These are phyloP conservation scores for Mobula hypostoma DNA, from an alignment of 2,113 vertebrate genomes.

Conservation along the genomic window DNA sequence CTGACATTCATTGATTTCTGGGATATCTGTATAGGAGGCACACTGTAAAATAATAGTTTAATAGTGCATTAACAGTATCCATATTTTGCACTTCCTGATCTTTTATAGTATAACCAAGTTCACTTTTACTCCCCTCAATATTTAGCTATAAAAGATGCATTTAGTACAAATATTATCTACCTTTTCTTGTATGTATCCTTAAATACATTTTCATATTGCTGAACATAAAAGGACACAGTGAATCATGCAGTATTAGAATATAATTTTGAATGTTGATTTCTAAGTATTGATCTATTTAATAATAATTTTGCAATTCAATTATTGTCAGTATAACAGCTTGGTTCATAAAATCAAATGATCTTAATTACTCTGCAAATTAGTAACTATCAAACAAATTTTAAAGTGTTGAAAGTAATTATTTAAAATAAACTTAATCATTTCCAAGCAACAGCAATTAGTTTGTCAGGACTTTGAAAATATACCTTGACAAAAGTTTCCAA, in stretches of 20 bases:
- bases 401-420: not conserved
- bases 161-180: not conserved
- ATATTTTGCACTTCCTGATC: not conserved
- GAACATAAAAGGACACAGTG: not conserved
- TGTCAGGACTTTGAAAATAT: not conserved
- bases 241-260: not conserved
- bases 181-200: not conserved
- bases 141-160: not conserved
- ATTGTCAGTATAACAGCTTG: not conserved
- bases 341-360: not conserved
- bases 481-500: not conserved
- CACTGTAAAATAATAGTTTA: no score
- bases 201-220: not conserved
- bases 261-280: not conserved
- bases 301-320: not conserved
- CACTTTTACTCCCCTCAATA: not conserved
- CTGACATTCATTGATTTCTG: not conserved
- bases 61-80: not conserved
- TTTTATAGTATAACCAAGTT: not conserved
- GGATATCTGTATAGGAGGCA: not conserved
- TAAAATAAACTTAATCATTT: not conserved
- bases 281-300: not conserved
- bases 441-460: not conserved
- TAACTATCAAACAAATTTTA: not conserved
- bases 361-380: not conserved